Conservation (phyloP, 2,888 invertebrate genomes). For the Bellardia bayeri region DNA sequence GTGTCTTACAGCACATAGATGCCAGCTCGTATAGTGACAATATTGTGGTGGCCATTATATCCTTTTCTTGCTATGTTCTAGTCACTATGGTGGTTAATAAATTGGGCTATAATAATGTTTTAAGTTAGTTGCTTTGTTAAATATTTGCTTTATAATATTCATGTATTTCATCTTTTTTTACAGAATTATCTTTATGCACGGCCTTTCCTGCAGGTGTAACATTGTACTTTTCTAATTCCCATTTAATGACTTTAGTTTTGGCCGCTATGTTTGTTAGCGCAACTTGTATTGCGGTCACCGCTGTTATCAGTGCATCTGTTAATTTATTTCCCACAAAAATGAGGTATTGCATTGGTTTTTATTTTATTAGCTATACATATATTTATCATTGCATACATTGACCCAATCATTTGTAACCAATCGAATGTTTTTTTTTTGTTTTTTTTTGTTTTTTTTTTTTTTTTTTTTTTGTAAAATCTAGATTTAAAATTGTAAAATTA, state of each 20-base stretch:
- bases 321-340: slow-evolving; percentile 81
- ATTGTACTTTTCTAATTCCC: slow-evolving; percentile 86
- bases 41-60: slow-evolving; percentile 75
- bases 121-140: slow-evolving; percentile 75
- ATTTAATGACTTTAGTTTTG: slow-evolving; percentile 85
- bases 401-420: too few relatives aligned
- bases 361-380: not conserved
- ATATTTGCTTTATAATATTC: not conserved
- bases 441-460: too few relatives aligned
- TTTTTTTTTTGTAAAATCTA: too few relatives aligned
- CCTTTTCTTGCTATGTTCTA: slow-evolving; percentile 73
- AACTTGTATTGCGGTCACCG: slow-evolving; percentile 79
- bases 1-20: slow-evolving; percentile 65
- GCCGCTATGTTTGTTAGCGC: slow-evolving; percentile 85
- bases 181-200: slow-evolving; percentile 82
- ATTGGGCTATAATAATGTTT: slow-evolving; percentile 73
- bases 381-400: too few relatives aligned
- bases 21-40: slow-evolving; percentile 75
- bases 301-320: slow-evolving; percentile 79
- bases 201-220: slow-evolving; percentile 85
- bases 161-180: slow-evolving; percentile 4
- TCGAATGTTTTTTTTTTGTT: too few relatives aligned
- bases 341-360: slow-evolving; percentile 75
- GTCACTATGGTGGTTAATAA: slow-evolving; percentile 74
- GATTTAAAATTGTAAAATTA: too few relatives aligned